These are phyloP conservation scores for Itoplectis maculator DNA, from an alignment of 2,888 invertebrate species.

Conservation along the genomic window DNA sequence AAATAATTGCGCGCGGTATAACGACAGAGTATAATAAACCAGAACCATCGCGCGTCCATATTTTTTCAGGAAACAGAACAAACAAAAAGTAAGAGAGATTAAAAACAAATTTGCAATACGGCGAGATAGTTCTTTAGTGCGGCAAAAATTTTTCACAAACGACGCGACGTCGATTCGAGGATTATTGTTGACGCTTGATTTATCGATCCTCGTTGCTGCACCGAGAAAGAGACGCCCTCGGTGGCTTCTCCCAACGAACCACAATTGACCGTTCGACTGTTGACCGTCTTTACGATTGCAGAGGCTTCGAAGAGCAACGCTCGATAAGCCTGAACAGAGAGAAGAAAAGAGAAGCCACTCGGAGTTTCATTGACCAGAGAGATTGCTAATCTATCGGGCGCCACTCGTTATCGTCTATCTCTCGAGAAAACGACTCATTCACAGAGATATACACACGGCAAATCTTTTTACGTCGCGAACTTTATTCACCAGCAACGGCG, in stretches of 20 bases:
- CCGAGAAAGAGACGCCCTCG: slow-evolving; percentile 1
- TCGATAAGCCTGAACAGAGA: slow-evolving; percentile 38
- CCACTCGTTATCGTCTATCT: slow-evolving; percentile 8
- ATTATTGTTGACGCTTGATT: slow-evolving; percentile 40
- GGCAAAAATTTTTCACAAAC: slow-evolving; percentile 12
- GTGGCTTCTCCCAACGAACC: slow-evolving; percentile 11
- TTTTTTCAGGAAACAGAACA: slow-evolving; percentile 70
- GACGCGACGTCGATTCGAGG: slow-evolving; percentile 24
- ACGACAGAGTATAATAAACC: slow-evolving; percentile 45
- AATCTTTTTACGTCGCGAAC: not conserved
- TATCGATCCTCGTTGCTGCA: slow-evolving; percentile 19
- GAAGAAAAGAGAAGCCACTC: slow-evolving; percentile 17
- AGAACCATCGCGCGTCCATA: slow-evolving; percentile 69
- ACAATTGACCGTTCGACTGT: not conserved
- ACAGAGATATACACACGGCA: not conserved
- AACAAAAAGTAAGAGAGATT: slow-evolving; percentile 58
- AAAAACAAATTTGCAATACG: slow-evolving; percentile 56
- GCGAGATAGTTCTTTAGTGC: slow-evolving; percentile 24
- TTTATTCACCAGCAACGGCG: slow-evolving; percentile 7
- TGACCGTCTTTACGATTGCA: not conserved
- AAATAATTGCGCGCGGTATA: slow-evolving; percentile 54
- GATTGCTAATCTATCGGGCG: slow-evolving; percentile 26
- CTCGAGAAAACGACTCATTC: not conserved
- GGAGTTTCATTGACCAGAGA: not conserved
- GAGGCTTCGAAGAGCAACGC: slow-evolving; percentile 18